phyloP scores from a whole-genome alignment of 2,888 invertebrate genomes.

The Achlya flavicornis region DNA sequence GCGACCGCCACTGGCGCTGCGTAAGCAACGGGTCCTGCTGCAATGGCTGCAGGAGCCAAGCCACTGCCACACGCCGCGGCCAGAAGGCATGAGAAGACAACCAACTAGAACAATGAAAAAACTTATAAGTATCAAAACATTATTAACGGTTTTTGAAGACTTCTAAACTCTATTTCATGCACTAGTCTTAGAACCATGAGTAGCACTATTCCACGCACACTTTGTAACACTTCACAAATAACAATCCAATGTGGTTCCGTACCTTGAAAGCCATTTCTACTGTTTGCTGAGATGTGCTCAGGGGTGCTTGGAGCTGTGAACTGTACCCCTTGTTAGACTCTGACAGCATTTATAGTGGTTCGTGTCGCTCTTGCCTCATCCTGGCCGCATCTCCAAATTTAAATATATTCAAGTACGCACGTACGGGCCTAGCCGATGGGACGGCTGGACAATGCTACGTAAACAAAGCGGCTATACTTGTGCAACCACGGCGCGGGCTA shows the following conservation, averaged over 20 bases:
- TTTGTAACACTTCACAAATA: constrained; percentile 50
- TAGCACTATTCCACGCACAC: constrained; percentile 34
- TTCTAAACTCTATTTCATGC: neutral
- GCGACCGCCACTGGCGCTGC: constrained; percentile 50
- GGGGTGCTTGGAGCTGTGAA: constrained; percentile 69
- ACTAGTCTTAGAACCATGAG: constrained; percentile 15
- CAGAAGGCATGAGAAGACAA: constrained; percentile 70
- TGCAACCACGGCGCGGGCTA: constrained; percentile 68
- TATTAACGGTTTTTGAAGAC: no score
- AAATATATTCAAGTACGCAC: constrained; percentile 84
- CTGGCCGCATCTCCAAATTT: constrained; percentile 82
- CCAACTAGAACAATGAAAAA: constrained; percentile 59
- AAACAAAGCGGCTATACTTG: constrained; percentile 77
- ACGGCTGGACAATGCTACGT: constrained; percentile 77
- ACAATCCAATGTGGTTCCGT: constrained; percentile 53
- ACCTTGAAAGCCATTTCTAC: constrained; percentile 78
- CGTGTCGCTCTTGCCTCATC: constrained; percentile 73
- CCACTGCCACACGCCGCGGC: constrained; percentile 64
- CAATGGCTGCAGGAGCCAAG: constrained; percentile 56
- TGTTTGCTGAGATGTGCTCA: constrained; percentile 63
- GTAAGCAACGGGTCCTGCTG: constrained; percentile 58
- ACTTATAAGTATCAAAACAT: neutral
- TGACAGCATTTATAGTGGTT: constrained; percentile 73
- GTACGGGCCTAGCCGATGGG: constrained; percentile 69
- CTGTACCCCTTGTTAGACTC: constrained; percentile 69